Evolutionary conservation across 1,140 invertebrate species (phyloP).

Genomic region (Ptiloglossa arizonensis): DNA sequence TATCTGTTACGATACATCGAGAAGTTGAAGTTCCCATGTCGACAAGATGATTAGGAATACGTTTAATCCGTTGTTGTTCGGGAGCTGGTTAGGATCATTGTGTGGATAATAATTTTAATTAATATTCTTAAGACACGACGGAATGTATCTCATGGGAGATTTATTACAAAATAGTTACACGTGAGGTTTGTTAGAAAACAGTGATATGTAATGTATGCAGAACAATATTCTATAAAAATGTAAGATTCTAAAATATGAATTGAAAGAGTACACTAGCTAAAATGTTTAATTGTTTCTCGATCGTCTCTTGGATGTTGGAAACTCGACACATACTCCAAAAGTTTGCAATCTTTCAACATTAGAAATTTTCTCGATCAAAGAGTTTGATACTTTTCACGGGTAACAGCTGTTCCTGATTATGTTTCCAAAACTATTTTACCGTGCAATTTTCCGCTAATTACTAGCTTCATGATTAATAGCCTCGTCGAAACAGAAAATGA

Average conservation of each 20-base stretch:
- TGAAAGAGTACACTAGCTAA: no score
- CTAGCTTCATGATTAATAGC: not conserved
- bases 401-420: no score
- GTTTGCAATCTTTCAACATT: no score
- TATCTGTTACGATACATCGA: slow-evolving; percentile 4
- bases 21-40: not conserved
- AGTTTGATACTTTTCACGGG: no score
- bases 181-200: not conserved
- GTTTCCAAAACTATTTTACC: no score
- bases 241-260: no score
- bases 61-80: not conserved
- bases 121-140: no score
- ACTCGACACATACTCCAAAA: no score
- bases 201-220: not conserved
- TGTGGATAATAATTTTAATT: not conserved
- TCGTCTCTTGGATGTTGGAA: no score
- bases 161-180: not conserved
- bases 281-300: no score
- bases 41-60: not conserved
- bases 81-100: not conserved
- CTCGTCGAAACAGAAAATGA: not conserved
- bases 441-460: not conserved
- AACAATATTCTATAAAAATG: not conserved
- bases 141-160: not conserved
- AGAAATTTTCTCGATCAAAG: no score